Evolutionary conservation across 2,888 invertebrate species (phyloP).

Genomic region (Macaria liturata): DNA sequence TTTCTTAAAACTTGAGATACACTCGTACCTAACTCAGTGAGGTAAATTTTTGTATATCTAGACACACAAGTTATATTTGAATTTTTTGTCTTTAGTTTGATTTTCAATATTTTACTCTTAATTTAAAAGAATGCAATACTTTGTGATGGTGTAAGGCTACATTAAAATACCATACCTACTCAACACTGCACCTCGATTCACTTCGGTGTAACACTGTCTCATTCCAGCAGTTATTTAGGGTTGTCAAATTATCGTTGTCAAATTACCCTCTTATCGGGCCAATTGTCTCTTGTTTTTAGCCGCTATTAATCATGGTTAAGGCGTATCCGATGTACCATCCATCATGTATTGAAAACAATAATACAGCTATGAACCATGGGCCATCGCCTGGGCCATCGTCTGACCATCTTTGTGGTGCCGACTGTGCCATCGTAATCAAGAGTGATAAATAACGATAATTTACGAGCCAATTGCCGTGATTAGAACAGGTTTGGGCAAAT

Average conservation of each 20-base stretch:
- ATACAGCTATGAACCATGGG: constrained; percentile 15
- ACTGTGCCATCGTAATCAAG: constrained; percentile 23
- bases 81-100: too few relatives aligned
- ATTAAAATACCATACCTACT: too few relatives aligned
- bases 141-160: too few relatives aligned
- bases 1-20: too few relatives aligned
- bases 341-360: constrained; percentile 43
- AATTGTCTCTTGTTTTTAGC: constrained; percentile 49
- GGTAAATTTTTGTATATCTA: too few relatives aligned
- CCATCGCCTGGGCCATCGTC: constrained; percentile 7
- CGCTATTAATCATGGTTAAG: constrained; percentile 51
- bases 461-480: constrained; percentile 22
- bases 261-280: constrained; percentile 55
- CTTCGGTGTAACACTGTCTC: constrained; percentile 38
- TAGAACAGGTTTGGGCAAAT: constrained; percentile 21
- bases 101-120: too few relatives aligned
- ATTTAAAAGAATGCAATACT: too few relatives aligned
- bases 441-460: constrained; percentile 22
- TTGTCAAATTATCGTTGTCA: constrained; percentile 57
- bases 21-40: too few relatives aligned
- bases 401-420: constrained; percentile 32
- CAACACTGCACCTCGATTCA: constrained; percentile 1
- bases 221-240: constrained; percentile 43
- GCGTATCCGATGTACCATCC: constrained; percentile 41
- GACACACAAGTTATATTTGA: too few relatives aligned